A percentile compares a stretch with the other conserved stretches of the same genome.
Conservation (phyloP, 2,797 vertebrate genomes). For the Betta splendens region DNA sequence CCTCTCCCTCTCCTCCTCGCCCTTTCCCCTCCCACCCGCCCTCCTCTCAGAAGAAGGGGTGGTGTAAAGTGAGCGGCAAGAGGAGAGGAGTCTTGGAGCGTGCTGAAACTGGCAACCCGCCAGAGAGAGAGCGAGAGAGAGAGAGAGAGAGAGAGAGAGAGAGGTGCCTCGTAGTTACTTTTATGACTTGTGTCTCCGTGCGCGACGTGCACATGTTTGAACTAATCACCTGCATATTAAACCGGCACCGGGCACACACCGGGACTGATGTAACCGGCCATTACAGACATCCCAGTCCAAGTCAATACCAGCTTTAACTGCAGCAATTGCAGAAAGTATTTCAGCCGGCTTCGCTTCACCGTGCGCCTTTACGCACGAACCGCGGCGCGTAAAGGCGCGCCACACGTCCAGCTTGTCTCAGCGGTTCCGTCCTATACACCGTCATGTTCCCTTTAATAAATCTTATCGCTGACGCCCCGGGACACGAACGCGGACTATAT, state of each 20-base stretch:
- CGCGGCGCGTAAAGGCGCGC: background rate
- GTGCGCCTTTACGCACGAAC: conserved; percentile 38
- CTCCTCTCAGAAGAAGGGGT: conserved; percentile 58
- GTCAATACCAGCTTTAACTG: background rate
- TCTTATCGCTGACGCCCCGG: conserved; percentile 16
- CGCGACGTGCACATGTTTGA: conserved; percentile 43
- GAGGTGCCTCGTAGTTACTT: conserved; percentile 41
- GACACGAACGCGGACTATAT: background rate
- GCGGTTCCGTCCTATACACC: background rate
- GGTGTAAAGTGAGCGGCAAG: conserved; percentile 83
- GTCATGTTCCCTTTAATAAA: background rate
- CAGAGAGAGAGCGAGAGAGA: conserved; percentile 34
- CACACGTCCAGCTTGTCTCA: background rate
- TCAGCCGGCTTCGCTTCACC: background rate
- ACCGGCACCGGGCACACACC: background rate
- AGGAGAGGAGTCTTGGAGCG: conserved; percentile 82
- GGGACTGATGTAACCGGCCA: background rate
- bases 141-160: conserved; percentile 6
- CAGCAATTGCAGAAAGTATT: background rate
- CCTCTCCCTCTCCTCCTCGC: background rate
- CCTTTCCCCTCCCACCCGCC: conserved; percentile 12
- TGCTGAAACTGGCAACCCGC: conserved; percentile 82
- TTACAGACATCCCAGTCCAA: background rate
- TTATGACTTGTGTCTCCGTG: conserved; percentile 56
- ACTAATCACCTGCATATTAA: conserved; percentile 66